Percentiles rank a stretch among this genome's conserved stretches.
These are phyloP conservation scores for Pristionchus mayeri DNA, from an alignment of 2,888 invertebrate genomes.

Conservation along the genomic window DNA sequence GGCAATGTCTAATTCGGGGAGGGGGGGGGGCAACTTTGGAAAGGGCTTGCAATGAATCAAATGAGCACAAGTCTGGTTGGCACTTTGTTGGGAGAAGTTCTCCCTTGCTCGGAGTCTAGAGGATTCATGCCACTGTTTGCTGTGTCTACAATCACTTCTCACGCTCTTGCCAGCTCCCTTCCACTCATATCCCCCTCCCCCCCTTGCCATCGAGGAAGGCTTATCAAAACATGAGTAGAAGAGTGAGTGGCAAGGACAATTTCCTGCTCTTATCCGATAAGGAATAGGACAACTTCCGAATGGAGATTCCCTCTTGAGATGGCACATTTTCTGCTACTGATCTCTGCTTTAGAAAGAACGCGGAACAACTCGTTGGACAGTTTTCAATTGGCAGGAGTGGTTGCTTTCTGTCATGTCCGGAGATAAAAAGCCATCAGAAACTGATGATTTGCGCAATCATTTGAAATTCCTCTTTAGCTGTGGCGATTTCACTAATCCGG, in stretches of 20 bases:
- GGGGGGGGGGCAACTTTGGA: neutral
- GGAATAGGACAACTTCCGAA: neutral
- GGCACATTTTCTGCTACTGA: no score
- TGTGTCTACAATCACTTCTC: neutral
- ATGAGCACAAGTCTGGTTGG: neutral
- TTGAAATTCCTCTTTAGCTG: neutral
- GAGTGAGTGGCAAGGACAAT: neutral
- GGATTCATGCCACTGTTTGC: neutral
- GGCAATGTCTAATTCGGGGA: neutral
- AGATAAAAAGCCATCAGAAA: neutral
- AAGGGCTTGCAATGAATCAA: neutral
- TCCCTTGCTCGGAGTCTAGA: neutral
- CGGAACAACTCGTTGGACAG: no score
- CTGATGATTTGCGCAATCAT: neutral
- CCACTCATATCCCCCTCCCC: no score
- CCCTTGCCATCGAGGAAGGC: neutral
- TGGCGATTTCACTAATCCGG: no score
- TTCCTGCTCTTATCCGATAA: neutral
- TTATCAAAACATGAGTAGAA: neutral
- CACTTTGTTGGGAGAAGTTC: constrained; percentile 3
- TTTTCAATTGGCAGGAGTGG: neutral
- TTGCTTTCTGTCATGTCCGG: neutral
- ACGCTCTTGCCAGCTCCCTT: no score
- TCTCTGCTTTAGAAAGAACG: no score
- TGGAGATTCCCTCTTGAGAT: no score